phyloP scores from a whole-genome alignment of 23 tunicate genomes.

The Styela plicata region DNA sequence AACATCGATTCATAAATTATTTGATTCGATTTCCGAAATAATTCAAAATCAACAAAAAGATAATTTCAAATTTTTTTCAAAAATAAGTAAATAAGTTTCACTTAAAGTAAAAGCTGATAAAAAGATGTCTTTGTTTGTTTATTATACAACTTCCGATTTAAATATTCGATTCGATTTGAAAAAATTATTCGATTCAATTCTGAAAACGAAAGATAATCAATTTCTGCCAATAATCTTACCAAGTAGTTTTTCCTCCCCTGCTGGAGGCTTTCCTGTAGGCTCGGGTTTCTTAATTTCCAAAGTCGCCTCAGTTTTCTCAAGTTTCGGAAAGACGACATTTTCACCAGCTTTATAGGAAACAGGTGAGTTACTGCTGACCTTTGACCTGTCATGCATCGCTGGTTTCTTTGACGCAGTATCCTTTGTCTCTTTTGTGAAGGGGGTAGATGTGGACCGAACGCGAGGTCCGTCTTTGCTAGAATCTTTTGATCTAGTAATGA shows the following conservation, averaged over 20 bases:
- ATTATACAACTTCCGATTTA: no score
- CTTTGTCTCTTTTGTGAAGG: conserved; percentile 16
- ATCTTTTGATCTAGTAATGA: neutral
- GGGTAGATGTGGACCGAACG: conserved; percentile 21
- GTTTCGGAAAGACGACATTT: conserved; percentile 18
- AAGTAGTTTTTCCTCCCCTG: conserved; percentile 15
- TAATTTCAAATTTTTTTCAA: no score
- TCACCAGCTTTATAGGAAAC: conserved; percentile 18
- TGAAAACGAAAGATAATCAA: no score
- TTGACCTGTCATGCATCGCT: neutral
- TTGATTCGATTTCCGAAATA: no score
- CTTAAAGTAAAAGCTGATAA: no score
- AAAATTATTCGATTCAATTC: no score
- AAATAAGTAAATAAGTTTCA: no score
- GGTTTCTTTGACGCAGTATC: conserved; percentile 7
- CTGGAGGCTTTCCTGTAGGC: neutral
- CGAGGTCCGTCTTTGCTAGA: neutral
- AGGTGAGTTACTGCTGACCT: neutral
- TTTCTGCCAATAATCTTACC: no score
- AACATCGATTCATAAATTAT: no score
- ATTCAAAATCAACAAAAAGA: no score
- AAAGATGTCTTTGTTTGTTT: no score
- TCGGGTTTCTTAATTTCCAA: conserved; percentile 1
- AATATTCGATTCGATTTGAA: no score
- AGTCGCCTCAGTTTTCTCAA: conserved; percentile 18